Conservation (phyloP, 2,888 invertebrate genomes). For the Dasysyrphus albostriatus region DNA sequence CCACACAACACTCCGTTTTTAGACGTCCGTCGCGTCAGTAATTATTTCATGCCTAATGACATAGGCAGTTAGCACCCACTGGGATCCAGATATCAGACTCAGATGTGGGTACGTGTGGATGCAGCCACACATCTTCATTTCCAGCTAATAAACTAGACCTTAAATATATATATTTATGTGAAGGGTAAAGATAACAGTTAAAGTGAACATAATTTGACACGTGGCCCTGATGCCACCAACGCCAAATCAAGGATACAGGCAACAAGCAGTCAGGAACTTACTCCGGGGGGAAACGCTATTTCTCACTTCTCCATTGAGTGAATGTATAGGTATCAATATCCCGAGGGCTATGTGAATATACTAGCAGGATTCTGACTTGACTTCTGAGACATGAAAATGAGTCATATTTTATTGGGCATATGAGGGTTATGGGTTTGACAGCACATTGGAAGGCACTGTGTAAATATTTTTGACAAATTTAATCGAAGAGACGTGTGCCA, state of each 20-base stretch:
- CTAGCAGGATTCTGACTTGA: not conserved
- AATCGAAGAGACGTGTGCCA: conserved; percentile 36
- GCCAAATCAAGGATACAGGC: conserved; percentile 23
- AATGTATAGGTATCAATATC: conserved; percentile 19
- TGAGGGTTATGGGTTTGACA: conserved; percentile 42
- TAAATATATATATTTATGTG: not conserved
- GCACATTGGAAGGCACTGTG: conserved; percentile 9
- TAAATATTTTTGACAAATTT: conserved; percentile 51
- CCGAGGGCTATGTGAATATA: not conserved
- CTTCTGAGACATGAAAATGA: conserved; percentile 2
- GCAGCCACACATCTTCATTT: conserved; percentile 34
- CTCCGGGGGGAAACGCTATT: conserved; percentile 12
- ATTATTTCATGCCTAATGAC: conserved; percentile 57
- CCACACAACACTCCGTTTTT: conserved; percentile 11
- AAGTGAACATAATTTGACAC: conserved; percentile 64
- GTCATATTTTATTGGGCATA: conserved; percentile 18
- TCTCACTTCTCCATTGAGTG: conserved; percentile 20
- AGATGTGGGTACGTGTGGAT: conserved; percentile 11
- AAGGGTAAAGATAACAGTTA: conserved; percentile 45
- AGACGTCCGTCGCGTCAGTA: conserved; percentile 32
- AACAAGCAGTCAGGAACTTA: conserved; percentile 5
- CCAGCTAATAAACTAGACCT: conserved; percentile 54
- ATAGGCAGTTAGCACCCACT: conserved; percentile 46
- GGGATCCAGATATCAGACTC: not conserved
- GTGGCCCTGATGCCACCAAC: conserved; percentile 48